These are phyloP conservation scores for Gerris lacustris DNA, from an alignment of 2,888 invertebrate genomes.

Conservation along the genomic window DNA sequence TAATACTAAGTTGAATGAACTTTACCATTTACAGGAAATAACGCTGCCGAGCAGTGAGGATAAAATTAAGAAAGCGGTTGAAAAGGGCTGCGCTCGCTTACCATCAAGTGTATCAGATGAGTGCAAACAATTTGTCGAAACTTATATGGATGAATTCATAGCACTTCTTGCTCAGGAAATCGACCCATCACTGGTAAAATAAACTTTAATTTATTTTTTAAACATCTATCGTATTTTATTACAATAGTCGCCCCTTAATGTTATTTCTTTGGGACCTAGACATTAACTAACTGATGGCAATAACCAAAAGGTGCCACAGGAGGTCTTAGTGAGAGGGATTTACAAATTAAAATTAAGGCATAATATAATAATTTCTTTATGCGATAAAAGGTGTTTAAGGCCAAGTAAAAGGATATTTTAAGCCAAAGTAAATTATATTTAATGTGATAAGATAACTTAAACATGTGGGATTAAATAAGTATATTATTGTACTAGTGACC, in stretches of 20 bases:
- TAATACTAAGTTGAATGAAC: too few species aligned
- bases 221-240: background rate
- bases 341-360: too few species aligned
- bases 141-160: slow-evolving; percentile 67
- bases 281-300: too few species aligned
- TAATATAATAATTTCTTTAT: too few species aligned
- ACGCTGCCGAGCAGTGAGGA: slow-evolving; percentile 35
- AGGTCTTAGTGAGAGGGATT: too few species aligned
- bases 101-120: slow-evolving; percentile 48
- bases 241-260: background rate
- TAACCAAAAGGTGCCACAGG: too few species aligned
- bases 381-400: too few species aligned
- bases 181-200: slow-evolving; percentile 55
- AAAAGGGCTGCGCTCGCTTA: slow-evolving; percentile 54
- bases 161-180: slow-evolving; percentile 65
- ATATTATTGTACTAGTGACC: too few species aligned
- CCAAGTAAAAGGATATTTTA: too few species aligned
- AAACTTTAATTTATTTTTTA: background rate
- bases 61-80: slow-evolving; percentile 53
- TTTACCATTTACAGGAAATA: slow-evolving; percentile 22
- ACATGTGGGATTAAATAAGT: too few species aligned
- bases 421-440: too few species aligned
- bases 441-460: too few species aligned
- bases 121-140: slow-evolving; percentile 61
- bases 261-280: background rate